These are phyloP conservation scores for Neodiprion pinetum DNA, from an alignment of 1,140 invertebrate genomes.

Conservation along the genomic window DNA sequence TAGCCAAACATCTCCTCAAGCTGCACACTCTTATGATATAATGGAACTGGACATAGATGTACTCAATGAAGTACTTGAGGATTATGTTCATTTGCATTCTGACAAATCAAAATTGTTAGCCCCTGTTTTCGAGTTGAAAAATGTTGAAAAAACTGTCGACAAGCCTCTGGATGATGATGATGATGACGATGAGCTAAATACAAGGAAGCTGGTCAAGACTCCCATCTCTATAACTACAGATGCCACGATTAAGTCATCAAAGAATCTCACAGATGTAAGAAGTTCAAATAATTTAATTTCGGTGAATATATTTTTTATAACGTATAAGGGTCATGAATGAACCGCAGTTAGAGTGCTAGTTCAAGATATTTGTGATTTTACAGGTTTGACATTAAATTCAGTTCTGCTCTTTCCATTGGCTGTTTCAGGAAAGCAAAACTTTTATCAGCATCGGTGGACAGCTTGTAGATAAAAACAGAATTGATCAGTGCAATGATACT, in stretches of 20 bases:
- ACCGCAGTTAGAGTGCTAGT: not conserved
- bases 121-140: not conserved
- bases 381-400: not conserved
- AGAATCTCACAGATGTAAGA: not conserved
- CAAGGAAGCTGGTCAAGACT: not conserved
- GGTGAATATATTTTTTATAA: not conserved
- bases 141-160: not conserved
- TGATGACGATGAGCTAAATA: not conserved
- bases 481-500: not conserved
- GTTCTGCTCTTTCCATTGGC: not conserved
- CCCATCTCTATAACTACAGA: not conserved
- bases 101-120: not conserved
- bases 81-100: not conserved
- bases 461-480: constrained; percentile 1
- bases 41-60: not conserved
- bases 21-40: not conserved
- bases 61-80: not conserved
- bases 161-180: not conserved
- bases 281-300: not conserved
- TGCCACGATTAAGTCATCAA: not conserved
- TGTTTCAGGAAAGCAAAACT: constrained; percentile 3
- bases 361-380: not conserved
- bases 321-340: not conserved
- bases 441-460: not conserved
- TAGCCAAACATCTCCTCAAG: not conserved